A percentile compares a stretch with the other conserved stretches of the same genome.
Conservation (phyloP, 2,797 vertebrate species). For the Pseudopleuronectes americanus region DNA sequence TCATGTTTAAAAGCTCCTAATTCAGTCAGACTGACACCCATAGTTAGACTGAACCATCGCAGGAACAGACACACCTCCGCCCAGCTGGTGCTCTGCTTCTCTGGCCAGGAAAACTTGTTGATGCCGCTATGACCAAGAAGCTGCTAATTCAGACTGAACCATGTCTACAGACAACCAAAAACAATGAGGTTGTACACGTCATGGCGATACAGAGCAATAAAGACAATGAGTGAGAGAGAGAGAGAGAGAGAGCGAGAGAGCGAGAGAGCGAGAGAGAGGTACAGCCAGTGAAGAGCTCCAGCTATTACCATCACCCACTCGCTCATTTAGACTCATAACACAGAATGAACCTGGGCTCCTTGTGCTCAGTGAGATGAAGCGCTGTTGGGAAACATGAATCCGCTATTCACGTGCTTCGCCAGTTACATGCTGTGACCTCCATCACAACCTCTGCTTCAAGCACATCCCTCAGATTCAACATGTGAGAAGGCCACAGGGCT, state of each 20-base stretch:
- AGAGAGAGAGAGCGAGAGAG: slow-evolving; percentile 17
- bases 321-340: slow-evolving; percentile 48
- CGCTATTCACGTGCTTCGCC: slow-evolving; percentile 1
- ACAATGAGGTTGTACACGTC: slow-evolving; percentile 48
- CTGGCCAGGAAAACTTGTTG: not conserved
- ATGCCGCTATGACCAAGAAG: slow-evolving; percentile 1
- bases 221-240: slow-evolving; percentile 41
- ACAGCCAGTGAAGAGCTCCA: slow-evolving; percentile 31
- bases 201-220: slow-evolving; percentile 53
- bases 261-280: slow-evolving; percentile 20
- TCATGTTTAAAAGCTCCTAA: slow-evolving; percentile 68
- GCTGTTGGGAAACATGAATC: slow-evolving; percentile 27
- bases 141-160: slow-evolving; percentile 27
- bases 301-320: slow-evolving; percentile 41
- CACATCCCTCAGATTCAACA: slow-evolving; percentile 35
- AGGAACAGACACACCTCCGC: slow-evolving; percentile 38
- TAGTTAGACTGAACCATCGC: slow-evolving; percentile 54
- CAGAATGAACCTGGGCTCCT: slow-evolving; percentile 3
- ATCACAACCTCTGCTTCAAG: slow-evolving; percentile 22
- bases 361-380: slow-evolving; percentile 10
- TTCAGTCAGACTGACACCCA: slow-evolving; percentile 64
- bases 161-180: slow-evolving; percentile 36
- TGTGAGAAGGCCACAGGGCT: slow-evolving; percentile 35
- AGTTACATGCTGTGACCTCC: slow-evolving; percentile 1
- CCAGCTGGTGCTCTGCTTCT: not conserved